Evolutionary conservation across 2,113 vertebrate species (phyloP).

Genomic region (Lampris incognitus): DNA sequence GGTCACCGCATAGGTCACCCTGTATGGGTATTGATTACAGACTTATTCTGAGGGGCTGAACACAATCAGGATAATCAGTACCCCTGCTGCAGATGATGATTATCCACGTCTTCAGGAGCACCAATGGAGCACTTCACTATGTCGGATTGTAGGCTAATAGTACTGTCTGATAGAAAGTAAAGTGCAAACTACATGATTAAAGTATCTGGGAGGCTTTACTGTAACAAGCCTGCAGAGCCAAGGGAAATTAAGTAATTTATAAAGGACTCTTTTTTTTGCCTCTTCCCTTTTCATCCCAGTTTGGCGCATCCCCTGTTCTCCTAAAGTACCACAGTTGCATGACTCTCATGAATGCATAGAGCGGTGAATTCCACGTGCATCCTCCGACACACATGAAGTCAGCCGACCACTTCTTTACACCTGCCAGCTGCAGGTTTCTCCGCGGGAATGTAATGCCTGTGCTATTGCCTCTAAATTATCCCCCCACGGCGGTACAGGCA

Average conservation of each 20-base stretch:
- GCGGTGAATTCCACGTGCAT: too few relatives aligned
- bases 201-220: constrained; percentile 19
- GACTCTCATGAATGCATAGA: too few relatives aligned
- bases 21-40: constrained; percentile 57
- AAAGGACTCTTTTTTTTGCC: too few relatives aligned
- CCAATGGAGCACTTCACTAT: constrained; percentile 18
- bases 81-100: constrained; percentile 44
- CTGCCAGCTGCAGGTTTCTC: too few relatives aligned
- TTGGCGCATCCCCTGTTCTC: too few relatives aligned
- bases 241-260: constrained; percentile 13
- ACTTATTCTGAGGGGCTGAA: constrained; percentile 24
- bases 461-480: too few relatives aligned
- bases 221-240: constrained; percentile 18
- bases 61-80: constrained; percentile 59
- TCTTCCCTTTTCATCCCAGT: too few relatives aligned
- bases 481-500: too few relatives aligned
- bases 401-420: too few relatives aligned
- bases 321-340: too few relatives aligned
- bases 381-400: too few relatives aligned
- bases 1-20: constrained; percentile 15
- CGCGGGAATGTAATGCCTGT: too few relatives aligned
- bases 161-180: background rate
- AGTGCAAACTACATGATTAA: constrained; percentile 21
- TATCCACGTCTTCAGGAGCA: constrained; percentile 39
- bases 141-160: constrained; percentile 8